Evolutionary conservation across 2,888 invertebrate genomes (phyloP).

Genomic region (Acleris holmiana): DNA sequence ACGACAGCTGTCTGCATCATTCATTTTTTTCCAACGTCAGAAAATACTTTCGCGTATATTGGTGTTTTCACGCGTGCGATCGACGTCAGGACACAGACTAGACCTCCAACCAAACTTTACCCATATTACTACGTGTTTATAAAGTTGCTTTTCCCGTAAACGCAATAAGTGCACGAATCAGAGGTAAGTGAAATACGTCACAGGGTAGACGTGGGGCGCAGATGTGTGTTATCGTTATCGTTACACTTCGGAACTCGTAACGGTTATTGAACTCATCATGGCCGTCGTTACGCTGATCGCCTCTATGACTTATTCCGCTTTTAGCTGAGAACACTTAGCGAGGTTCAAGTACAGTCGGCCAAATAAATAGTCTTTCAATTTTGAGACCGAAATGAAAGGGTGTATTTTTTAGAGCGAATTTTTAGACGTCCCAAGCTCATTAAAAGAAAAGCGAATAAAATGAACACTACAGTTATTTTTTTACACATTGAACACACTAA

Average conservation of each 20-base stretch:
- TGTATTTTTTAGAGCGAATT: too few relatives aligned
- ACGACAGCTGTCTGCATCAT: neutral
- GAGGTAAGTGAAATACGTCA: slow-evolving; percentile 35
- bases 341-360: slow-evolving; percentile 19
- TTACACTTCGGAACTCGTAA: slow-evolving; percentile 67
- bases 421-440: too few relatives aligned
- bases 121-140: neutral
- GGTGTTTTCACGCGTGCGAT: slow-evolving; percentile 19
- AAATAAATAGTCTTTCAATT: neutral
- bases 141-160: neutral
- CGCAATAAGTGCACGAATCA: slow-evolving; percentile 14
- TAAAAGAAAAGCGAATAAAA: too few relatives aligned
- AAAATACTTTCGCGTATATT: slow-evolving; percentile 22
- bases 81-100: slow-evolving; percentile 3
- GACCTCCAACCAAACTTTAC: neutral
- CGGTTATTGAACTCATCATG: slow-evolving; percentile 74
- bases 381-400: too few relatives aligned
- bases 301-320: slow-evolving; percentile 41
- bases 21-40: slow-evolving; percentile 11
- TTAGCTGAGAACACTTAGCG: slow-evolving; percentile 13
- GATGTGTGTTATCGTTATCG: slow-evolving; percentile 69
- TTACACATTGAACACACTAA: too few relatives aligned
- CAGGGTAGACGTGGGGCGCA: slow-evolving; percentile 50
- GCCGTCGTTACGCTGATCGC: slow-evolving; percentile 68
- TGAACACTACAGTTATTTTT: too few relatives aligned